Conservation (phyloP, 2,888 invertebrate genomes). For the Nomada goodeniana region DNA sequence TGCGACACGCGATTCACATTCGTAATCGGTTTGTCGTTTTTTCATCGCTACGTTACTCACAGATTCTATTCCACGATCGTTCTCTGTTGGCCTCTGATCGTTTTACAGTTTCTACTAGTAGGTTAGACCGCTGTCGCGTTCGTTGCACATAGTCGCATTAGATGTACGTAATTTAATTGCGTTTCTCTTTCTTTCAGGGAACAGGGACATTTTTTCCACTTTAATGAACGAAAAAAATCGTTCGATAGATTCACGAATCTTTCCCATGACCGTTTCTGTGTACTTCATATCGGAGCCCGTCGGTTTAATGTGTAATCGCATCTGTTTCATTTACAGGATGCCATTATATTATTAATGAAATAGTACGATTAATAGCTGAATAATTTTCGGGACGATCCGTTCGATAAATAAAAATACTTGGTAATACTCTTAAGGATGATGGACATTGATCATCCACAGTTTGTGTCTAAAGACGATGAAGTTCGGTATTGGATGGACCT, state of each 20-base stretch:
- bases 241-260: not conserved
- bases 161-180: constrained; percentile 17
- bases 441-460: constrained; percentile 80
- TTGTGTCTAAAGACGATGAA: constrained; percentile 82
- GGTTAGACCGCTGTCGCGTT: constrained; percentile 40
- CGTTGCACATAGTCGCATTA: not conserved
- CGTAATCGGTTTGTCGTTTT: not conserved
- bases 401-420: not conserved
- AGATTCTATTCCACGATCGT: not conserved
- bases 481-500: constrained; percentile 83
- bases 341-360: constrained; percentile 12
- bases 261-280: not conserved
- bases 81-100: not conserved
- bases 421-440: constrained; percentile 68
- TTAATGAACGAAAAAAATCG: not conserved
- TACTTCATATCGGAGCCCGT: not conserved
- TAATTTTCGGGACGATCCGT: not conserved
- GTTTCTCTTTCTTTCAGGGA: constrained; percentile 1
- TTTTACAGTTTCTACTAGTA: constrained; percentile 7
- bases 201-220: constrained; percentile 21
- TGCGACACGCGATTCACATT: not conserved
- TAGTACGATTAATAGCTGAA: constrained; percentile 1
- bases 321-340: constrained; percentile 52
- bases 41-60: not conserved
- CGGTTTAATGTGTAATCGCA: not conserved